Evolutionary conservation across 2,113 vertebrate species (phyloP).

Genomic region (Climacteris rufus): DNA sequence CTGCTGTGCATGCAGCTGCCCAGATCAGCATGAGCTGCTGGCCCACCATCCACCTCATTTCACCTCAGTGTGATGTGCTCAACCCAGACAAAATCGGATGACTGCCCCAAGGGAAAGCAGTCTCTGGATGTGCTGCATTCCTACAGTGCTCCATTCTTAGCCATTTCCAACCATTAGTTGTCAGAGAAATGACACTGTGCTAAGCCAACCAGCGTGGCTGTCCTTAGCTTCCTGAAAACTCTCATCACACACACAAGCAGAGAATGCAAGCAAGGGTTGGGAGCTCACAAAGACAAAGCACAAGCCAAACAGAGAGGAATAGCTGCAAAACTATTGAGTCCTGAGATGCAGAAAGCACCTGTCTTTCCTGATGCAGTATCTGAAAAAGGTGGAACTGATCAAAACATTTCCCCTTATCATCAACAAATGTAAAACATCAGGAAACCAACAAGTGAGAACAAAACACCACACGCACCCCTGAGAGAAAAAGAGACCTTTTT

Average conservation of each 20-base stretch:
- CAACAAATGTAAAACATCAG: not conserved
- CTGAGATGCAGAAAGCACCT: not conserved
- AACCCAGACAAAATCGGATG: not conserved
- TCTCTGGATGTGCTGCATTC: not conserved
- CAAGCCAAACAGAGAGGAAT: not conserved
- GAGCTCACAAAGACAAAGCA: not conserved
- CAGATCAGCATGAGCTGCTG: not conserved
- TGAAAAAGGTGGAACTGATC: not conserved
- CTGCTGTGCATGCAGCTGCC: not conserved
- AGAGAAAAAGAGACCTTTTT: not conserved
- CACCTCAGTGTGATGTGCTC: not conserved
- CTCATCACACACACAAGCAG: not conserved
- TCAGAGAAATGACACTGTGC: not conserved
- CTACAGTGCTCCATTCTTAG: not conserved
- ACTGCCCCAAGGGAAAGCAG: not conserved
- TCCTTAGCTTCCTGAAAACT: not conserved
- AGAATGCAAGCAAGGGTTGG: not conserved
- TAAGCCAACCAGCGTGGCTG: not conserved
- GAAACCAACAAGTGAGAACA: not conserved
- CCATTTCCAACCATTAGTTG: not conserved
- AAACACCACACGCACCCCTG: not conserved
- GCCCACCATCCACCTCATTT: not conserved
- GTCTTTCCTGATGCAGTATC: not conserved
- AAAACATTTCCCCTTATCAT: not conserved
- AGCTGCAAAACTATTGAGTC: not conserved